phyloP scores from a whole-genome alignment of 1,140 invertebrate species.

The Bombus sibiricus region DNA sequence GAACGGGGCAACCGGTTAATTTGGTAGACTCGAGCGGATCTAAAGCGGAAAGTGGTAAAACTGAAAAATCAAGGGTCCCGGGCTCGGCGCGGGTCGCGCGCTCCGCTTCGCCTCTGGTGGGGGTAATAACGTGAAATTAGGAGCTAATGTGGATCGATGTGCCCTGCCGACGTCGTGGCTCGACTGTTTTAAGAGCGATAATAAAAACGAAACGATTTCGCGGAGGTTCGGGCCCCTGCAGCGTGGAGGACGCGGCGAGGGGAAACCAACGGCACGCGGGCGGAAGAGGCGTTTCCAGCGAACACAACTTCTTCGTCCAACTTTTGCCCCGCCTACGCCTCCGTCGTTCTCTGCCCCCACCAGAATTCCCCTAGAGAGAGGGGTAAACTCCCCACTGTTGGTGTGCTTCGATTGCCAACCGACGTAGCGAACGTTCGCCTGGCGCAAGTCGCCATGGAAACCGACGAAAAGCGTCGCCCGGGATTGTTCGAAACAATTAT shows the following conservation, averaged over 20 bases:
- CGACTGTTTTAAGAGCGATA: slow-evolving; percentile 78
- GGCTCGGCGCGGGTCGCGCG: slow-evolving; percentile 33
- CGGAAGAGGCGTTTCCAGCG: slow-evolving; percentile 63
- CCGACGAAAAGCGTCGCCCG: slow-evolving; percentile 73
- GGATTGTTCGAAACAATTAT: slow-evolving; percentile 84
- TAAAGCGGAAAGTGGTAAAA: slow-evolving; percentile 65
- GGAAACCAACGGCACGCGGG: slow-evolving; percentile 33
- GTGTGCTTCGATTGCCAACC: slow-evolving; percentile 61
- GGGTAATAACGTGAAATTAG: slow-evolving; percentile 81
- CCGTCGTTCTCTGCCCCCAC: slow-evolving; percentile 52
- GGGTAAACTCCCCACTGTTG: slow-evolving; percentile 53
- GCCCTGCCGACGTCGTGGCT: slow-evolving; percentile 67
- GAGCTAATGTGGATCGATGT: slow-evolving; percentile 81
- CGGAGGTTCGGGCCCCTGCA: slow-evolving; percentile 25
- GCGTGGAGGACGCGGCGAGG: slow-evolving; percentile 30
- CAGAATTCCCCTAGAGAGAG: slow-evolving; percentile 44
- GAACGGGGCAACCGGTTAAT: slow-evolving; percentile 1
- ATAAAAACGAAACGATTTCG: slow-evolving; percentile 81
- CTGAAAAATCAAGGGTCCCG: slow-evolving; percentile 73
- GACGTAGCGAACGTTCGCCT: slow-evolving; percentile 55
- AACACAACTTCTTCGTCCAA: slow-evolving; percentile 68
- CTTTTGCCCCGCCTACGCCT: slow-evolving; percentile 71
- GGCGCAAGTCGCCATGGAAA: slow-evolving; percentile 76
- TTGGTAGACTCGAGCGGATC: slow-evolving; percentile 30
- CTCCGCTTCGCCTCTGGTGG: slow-evolving; percentile 15